Evolutionary conservation across 2,888 invertebrate species (phyloP), one percentile per base, ranked within the genome.

Genomic region (Neoitamus cyanurus): DNA sequence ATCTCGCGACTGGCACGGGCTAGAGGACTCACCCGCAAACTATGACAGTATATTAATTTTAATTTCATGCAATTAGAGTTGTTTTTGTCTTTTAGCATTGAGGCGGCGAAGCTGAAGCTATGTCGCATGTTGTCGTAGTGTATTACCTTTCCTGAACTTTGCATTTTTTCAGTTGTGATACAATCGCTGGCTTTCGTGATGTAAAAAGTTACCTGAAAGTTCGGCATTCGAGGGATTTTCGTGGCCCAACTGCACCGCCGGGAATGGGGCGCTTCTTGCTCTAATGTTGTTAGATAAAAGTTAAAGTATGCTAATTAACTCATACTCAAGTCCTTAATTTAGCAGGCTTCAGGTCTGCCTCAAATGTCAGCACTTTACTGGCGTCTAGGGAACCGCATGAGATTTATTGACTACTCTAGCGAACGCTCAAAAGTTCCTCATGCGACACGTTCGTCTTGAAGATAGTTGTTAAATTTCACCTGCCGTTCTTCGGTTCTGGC

Each of bases 21-120:
- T 37, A 75, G 36, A 75, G 75, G 75, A 75, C 80, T 80, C 80
- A 9, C 37, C 58, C 20, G 68, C 15, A 70, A 83, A 83, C 58
- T 86, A 86, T 88, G 88, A 88, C 88, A 87, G 88, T 87, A 89
- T 90, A 89, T 90, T 90, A 90, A 90, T 90, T 90, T 90, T 89
- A 89, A 90, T 90, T 90, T 89, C 90, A 88, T 89, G 89, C 90
- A 90, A 90, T 90, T 90, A 90, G 36, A 30, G 82, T 75, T 42
- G 46, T 75, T 75, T 37, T 75, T 75, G 75, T 75, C 75, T 75
- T 25, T 28, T 42, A 11, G 73, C 20, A 20, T 73, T 36, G 75
- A 25, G 25, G 1, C 13, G 42, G 28, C 9, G 75, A 75, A 28
- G 75, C 42, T 28, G 75, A 75, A 42, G 42, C 42, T 6, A 75